phyloP scores from a whole-genome alignment of 1,140 invertebrate genomes.

The Adoxophyes honmai region DNA sequence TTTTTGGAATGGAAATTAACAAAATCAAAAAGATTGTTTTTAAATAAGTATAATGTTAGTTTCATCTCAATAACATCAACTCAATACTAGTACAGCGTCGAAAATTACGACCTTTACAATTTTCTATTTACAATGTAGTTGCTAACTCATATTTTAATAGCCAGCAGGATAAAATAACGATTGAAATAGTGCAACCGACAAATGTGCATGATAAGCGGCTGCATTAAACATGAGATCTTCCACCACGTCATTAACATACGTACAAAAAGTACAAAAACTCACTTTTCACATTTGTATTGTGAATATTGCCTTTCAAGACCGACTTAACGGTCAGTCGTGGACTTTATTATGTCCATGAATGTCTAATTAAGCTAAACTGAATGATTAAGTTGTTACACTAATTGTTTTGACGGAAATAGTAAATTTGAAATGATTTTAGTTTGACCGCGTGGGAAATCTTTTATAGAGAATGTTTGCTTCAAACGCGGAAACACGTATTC shows the following conservation, averaged over 20 bases:
- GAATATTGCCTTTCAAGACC: conserved; percentile 18
- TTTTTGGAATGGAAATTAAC: too few species aligned
- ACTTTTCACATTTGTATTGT: conserved; percentile 27
- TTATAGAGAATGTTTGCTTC: neutral
- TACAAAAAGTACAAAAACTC: conserved; percentile 15
- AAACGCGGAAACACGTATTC: conserved; percentile 4
- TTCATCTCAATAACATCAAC: too few species aligned
- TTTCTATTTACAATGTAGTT: too few species aligned
- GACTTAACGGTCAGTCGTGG: conserved; percentile 20
- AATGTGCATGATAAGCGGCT: conserved; percentile 68
- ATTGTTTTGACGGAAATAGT: too few species aligned
- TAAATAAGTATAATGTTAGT: too few species aligned
- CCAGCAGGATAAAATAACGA: conserved; percentile 26
- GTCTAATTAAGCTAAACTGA: too few species aligned
- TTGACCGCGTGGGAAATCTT: conserved; percentile 3
- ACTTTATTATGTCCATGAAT: too few species aligned
- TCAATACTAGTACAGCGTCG: too few species aligned
- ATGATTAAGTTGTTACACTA: too few species aligned
- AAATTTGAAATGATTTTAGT: too few species aligned
- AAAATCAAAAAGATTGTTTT: too few species aligned
- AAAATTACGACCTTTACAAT: too few species aligned
- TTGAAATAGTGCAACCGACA: conserved; percentile 67
- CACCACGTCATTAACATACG: conserved; percentile 55
- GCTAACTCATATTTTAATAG: conserved; percentile 34
- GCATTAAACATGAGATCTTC: conserved; percentile 70